Evolutionary conservation across 2,888 invertebrate species (phyloP), one percentile per base, ranked within the genome.

Genomic region (Chymomyza procnemis): DNA sequence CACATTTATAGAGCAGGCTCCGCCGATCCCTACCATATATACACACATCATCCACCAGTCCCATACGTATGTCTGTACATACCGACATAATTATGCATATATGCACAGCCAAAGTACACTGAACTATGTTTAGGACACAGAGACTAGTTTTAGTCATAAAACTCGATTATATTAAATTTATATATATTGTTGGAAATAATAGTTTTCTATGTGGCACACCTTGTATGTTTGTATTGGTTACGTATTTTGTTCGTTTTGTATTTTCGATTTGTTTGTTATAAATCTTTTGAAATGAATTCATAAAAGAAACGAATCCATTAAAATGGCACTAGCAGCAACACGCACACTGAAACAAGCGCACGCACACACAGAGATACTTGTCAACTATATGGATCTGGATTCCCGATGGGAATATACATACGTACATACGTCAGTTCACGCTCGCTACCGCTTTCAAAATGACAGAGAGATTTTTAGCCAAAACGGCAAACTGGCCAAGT

Each of bases 381-480:
- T 54, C 54, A 54, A 54, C 19, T 54, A 22, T 54, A 54, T 54
- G 21, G 21, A 54, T 54, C 54, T 18, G 54, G 19, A 21, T 54
- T 21, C 14, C 19, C 21, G 14, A 21, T 12, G 34, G 12, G 34
- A 41, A 41, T 41, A 41, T 41, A 41, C 34, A 41, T 41, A 41
- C 34, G 34, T 41, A 12, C 50, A 1, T 52, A 56, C 26, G 50
- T 26, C 55, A 60, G 60, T 50, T 60, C 57, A 26, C 66, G 63
- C 22, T 57, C 26, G 34, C 56, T 60, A 22, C 73, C 71, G 67
- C 73, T 73, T 71, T 69, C 70, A 72, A 71, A 75, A 75, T 75
- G 65, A 75, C 73, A 71, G 73, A 75, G 76, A 76, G 76, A 76
- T 73, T 74, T 69, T 74, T 71, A 46, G 59, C 66, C 61, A 55